phyloP scores from a whole-genome alignment of 2,888 invertebrate genomes.

The Mycalesis mineus region DNA sequence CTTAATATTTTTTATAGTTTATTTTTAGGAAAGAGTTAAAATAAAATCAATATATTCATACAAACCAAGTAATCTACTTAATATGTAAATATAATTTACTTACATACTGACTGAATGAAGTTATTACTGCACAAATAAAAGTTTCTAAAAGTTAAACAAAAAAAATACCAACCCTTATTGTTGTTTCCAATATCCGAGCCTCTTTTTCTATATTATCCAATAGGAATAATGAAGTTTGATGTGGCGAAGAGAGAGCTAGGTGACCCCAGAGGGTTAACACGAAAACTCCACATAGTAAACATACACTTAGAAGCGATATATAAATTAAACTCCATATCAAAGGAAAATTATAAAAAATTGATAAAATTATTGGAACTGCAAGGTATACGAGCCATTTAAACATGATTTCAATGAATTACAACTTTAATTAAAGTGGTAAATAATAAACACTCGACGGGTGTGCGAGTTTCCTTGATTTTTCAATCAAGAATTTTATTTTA shows the following conservation, averaged over 20 bases:
- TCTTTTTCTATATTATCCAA: conserved; percentile 80
- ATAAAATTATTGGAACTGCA: conserved; percentile 46
- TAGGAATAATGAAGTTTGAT: conserved; percentile 79
- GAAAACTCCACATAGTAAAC: conserved; percentile 50
- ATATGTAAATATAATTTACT: too few relatives aligned
- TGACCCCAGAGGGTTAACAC: conserved; percentile 79
- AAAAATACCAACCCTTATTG: conserved; percentile 73
- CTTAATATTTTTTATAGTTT: too few relatives aligned
- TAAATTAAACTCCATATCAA: conserved; percentile 51
- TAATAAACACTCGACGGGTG: background rate
- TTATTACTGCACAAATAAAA: too few relatives aligned
- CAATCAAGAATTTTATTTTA: background rate
- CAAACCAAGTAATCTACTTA: too few relatives aligned
- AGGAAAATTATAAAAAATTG: conserved; percentile 57
- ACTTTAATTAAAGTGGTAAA: background rate
- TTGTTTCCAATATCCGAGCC: conserved; percentile 78
- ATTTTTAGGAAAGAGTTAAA: too few relatives aligned
- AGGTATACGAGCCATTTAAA: conserved; percentile 49
- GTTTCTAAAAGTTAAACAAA: background rate
- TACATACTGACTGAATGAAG: too few relatives aligned
- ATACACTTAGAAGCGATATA: conserved; percentile 48
- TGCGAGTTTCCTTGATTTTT: background rate
- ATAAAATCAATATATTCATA: too few relatives aligned
- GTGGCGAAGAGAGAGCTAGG: conserved; percentile 80
- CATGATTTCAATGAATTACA: conserved; percentile 41